Conservation (phyloP, 2,888 invertebrate genomes). For the Abrostola tripartita region DNA sequence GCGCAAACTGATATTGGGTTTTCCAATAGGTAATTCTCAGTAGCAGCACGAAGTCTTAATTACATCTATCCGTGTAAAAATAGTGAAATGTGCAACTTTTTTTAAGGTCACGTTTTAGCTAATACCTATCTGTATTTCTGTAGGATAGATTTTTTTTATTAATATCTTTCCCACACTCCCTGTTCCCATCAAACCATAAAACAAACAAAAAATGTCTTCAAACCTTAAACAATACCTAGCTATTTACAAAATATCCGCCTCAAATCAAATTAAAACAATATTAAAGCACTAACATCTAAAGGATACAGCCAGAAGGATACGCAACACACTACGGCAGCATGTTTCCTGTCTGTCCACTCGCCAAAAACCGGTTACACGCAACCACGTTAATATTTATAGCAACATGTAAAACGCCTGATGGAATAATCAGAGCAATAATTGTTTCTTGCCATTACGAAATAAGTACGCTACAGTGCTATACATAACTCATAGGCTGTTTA, state of each 20-base stretch:
- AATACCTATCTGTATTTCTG: too few species aligned
- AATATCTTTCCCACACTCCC: too few species aligned
- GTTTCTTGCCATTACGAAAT: conserved; percentile 28
- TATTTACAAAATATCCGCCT: not conserved
- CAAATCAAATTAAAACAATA: not conserved
- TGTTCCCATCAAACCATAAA: too few species aligned
- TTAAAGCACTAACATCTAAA: not conserved
- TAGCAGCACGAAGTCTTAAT: too few species aligned
- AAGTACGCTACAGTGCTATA: not conserved
- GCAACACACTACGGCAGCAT: not conserved
- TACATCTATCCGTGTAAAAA: too few species aligned
- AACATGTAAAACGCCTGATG: conserved; percentile 41
- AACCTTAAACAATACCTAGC: not conserved
- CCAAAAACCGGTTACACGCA: conserved; percentile 15
- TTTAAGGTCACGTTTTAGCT: too few species aligned
- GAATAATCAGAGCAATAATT: conserved; percentile 47
- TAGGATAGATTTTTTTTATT: too few species aligned
- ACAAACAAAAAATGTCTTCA: too few species aligned
- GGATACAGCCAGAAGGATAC: conserved; percentile 5
- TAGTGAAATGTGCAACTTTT: too few species aligned
- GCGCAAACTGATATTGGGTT: too few species aligned
- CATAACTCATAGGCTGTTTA: too few species aligned
- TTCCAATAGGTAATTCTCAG: too few species aligned
- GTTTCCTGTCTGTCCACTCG: not conserved
- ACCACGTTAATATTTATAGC: not conserved